A percentile compares a stretch with the other conserved stretches of the same genome.
Conservation (phyloP, 2,113 vertebrate species). For the Equus przewalskii region DNA sequence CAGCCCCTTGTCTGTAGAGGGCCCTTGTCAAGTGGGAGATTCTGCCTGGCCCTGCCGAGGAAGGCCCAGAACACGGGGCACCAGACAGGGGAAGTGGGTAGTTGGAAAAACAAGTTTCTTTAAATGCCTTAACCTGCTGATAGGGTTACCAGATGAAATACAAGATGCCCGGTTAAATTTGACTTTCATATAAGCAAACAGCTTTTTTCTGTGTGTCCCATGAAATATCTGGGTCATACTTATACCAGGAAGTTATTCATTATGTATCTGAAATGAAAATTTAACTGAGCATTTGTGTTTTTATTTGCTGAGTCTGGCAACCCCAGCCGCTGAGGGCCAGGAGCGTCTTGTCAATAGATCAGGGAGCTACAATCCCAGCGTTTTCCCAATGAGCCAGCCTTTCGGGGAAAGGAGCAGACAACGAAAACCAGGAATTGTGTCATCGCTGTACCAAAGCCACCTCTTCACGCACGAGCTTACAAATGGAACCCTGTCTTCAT, state of each 20-base stretch:
- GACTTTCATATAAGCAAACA: not conserved
- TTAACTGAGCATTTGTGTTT: not conserved
- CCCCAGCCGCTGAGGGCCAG: not conserved
- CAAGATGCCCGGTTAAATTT: not conserved
- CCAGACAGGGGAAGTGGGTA: accelerated
- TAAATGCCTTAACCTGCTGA: not conserved
- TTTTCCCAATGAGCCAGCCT: not conserved
- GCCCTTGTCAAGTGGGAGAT: not conserved
- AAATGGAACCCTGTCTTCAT: not conserved
- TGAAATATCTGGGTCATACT: not conserved
- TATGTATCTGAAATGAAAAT: not conserved
- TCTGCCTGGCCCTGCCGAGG: not conserved
- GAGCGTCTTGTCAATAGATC: not conserved
- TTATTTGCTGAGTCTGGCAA: not conserved
- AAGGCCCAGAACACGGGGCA: not conserved
- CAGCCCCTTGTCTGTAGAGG: not conserved
- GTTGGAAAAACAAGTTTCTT: not conserved
- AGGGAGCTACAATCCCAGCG: not conserved
- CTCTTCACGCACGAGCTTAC: not conserved
- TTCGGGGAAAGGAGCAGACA: not conserved
- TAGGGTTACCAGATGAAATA: not conserved
- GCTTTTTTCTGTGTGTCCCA: not conserved
- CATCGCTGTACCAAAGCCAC: not conserved
- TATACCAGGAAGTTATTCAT: not conserved
- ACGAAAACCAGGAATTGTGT: not conserved